These are phyloP conservation scores for Jordanella pulchra DNA, from an alignment of 2,797 vertebrate genomes.

Conservation along the genomic window DNA sequence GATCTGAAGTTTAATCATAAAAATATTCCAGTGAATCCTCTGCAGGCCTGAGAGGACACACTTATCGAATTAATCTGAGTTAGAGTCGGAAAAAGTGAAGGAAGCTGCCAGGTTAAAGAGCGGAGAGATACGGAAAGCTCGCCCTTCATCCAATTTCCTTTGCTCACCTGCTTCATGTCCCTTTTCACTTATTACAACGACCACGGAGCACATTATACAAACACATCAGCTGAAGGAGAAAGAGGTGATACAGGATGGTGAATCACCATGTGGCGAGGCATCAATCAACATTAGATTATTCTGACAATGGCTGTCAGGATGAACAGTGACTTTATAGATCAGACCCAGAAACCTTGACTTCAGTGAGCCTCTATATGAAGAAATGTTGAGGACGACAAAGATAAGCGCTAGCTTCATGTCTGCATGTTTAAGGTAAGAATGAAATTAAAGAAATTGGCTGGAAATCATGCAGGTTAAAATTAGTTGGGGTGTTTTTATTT, in stretches of 20 bases:
- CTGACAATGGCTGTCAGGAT: conserved; percentile 32
- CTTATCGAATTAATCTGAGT: conserved; percentile 28
- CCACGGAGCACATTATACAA: conserved; percentile 23
- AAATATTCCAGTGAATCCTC: background rate
- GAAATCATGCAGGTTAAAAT: background rate
- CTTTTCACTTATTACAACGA: conserved; percentile 18
- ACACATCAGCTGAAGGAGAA: conserved; percentile 40
- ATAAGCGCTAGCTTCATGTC: background rate
- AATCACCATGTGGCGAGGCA: conserved; percentile 21
- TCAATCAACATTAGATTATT: conserved; percentile 29
- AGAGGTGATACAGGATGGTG: conserved; percentile 14
- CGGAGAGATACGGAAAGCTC: conserved; percentile 21
- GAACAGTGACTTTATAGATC: conserved; percentile 24
- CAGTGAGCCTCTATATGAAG: conserved; percentile 18
- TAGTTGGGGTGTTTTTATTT: background rate
- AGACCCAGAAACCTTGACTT: conserved; percentile 31
- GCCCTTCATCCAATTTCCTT: conserved; percentile 25
- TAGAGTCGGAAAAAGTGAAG: conserved; percentile 17
- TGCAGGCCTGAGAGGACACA: background rate
- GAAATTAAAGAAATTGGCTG: too few species aligned
- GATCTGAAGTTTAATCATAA: background rate
- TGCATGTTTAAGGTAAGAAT: background rate
- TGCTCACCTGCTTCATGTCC: conserved; percentile 14
- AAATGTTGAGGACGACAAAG: background rate
- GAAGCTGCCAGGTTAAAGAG: background rate